These are phyloP conservation scores for Hipposideros armiger DNA, from an alignment of 2,113 vertebrate species.

Conservation along the genomic window DNA sequence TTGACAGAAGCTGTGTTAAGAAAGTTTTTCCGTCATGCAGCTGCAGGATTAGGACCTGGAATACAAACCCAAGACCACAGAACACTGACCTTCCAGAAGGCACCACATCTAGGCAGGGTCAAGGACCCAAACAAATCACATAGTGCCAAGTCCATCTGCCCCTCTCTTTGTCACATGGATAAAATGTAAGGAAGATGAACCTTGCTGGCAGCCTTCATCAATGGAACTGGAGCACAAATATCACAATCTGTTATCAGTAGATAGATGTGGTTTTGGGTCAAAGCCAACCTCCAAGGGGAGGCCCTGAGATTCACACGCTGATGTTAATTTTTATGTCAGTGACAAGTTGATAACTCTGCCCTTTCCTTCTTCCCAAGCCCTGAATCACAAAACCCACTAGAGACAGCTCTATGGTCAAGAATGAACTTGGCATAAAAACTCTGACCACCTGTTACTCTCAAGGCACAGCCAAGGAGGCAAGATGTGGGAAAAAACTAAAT, in stretches of 20 bases:
- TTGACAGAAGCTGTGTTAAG: slow-evolving; percentile 22
- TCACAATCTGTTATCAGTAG: slow-evolving; percentile 65
- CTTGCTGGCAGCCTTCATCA: slow-evolving; percentile 59
- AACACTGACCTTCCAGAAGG: slow-evolving; percentile 40
- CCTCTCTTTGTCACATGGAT: slow-evolving; percentile 58
- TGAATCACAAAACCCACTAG: not conserved
- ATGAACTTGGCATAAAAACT: slow-evolving; percentile 39
- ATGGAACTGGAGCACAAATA: slow-evolving; percentile 60
- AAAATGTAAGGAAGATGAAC: slow-evolving; percentile 65
- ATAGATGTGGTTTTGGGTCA: slow-evolving; percentile 35
- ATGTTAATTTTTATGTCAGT: slow-evolving; percentile 40
- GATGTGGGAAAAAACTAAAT: not conserved
- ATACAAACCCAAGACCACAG: slow-evolving; percentile 38
- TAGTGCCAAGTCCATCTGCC: slow-evolving; percentile 33
- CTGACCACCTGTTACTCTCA: slow-evolving; percentile 62
- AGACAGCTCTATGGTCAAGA: slow-evolving; percentile 21
- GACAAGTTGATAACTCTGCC: not conserved
- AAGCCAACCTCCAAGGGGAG: not conserved
- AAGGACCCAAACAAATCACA: slow-evolving; percentile 22
- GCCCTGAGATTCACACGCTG: not conserved
- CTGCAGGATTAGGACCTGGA: slow-evolving; percentile 1
- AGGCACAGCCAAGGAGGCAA: slow-evolving; percentile 26
- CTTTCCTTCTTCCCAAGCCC: not conserved
- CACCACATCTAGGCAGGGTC: slow-evolving; percentile 12
- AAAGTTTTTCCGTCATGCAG: not conserved